Conservation (phyloP, 2,888 invertebrate genomes). For the Altica lythri region DNA sequence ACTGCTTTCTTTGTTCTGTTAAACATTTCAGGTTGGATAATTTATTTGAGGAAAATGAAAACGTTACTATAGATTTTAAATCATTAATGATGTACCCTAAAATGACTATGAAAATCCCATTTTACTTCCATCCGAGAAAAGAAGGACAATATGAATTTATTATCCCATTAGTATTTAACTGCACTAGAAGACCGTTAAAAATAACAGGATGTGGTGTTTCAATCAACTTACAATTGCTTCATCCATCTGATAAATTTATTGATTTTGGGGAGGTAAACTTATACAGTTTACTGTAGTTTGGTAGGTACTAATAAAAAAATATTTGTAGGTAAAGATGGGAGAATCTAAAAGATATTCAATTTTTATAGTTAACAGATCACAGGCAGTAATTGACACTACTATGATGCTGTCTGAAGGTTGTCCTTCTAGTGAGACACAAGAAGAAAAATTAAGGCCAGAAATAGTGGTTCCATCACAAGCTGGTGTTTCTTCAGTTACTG, state of each 20-base stretch:
- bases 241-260: slow-evolving; percentile 53
- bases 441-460: slow-evolving; percentile 38
- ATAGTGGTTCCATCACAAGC: slow-evolving; percentile 42
- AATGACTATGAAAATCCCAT: slow-evolving; percentile 57
- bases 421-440: slow-evolving; percentile 44
- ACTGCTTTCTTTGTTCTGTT: background rate
- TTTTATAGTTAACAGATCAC: slow-evolving; percentile 64
- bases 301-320: too few species aligned
- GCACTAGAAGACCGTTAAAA: slow-evolving; percentile 60
- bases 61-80: slow-evolving; percentile 60
- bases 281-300: too few species aligned
- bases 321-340: slow-evolving; percentile 53
- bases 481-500: too few species aligned
- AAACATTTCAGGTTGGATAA: slow-evolving; percentile 59
- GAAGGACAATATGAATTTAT: slow-evolving; percentile 60
- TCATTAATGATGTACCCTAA: slow-evolving; percentile 57
- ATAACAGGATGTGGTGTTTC: slow-evolving; percentile 63
- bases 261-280: slow-evolving; percentile 50
- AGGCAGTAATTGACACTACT: slow-evolving; percentile 60
- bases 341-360: slow-evolving; percentile 60
- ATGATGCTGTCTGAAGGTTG: slow-evolving; percentile 58
- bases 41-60: slow-evolving; percentile 58
- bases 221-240: slow-evolving; percentile 51
- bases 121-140: slow-evolving; percentile 64
- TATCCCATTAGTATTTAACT: slow-evolving; percentile 62